These are phyloP conservation scores for Drosophila elegans DNA, from an alignment of 1,140 invertebrate genomes.

Conservation along the genomic window DNA sequence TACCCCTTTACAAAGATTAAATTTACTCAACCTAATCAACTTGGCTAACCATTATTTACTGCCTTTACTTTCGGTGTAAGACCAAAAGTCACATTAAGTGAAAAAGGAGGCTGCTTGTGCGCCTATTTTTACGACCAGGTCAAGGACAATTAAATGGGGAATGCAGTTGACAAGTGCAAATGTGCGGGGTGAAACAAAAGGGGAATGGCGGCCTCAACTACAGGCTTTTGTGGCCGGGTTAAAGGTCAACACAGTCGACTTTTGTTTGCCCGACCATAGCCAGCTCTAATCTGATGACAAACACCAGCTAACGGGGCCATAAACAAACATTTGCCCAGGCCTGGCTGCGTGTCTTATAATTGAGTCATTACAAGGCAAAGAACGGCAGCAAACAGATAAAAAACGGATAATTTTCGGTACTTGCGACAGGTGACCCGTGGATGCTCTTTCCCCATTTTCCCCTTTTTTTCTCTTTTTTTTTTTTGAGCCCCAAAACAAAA, in stretches of 20 bases:
- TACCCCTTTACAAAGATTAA: too few species aligned
- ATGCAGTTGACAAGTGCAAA: constrained; percentile 65
- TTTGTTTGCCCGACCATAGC: constrained; percentile 21
- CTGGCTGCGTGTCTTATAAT: constrained; percentile 73
- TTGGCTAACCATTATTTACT: too few species aligned
- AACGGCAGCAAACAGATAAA: constrained; percentile 42
- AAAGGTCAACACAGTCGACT: constrained; percentile 66
- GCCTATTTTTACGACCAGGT: constrained; percentile 49
- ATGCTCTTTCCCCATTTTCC: background rate
- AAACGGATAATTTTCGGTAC: constrained; percentile 29
- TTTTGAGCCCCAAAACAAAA: background rate
- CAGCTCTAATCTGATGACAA: constrained; percentile 70
- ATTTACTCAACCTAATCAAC: too few species aligned
- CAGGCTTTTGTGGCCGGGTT: constrained; percentile 21
- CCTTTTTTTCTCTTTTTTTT: background rate
- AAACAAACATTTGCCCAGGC: constrained; percentile 69
- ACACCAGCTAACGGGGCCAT: constrained; percentile 62
- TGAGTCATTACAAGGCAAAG: constrained; percentile 69
- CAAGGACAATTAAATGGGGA: constrained; percentile 64
- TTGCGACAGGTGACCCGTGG: constrained; percentile 8
- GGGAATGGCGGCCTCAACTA: constrained; percentile 5
- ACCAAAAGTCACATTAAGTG: constrained; percentile 5
- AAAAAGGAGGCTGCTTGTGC: constrained; percentile 6
- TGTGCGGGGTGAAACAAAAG: constrained; percentile 15
- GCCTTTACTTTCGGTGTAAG: background rate